These are phyloP conservation scores for Chironomus tentans DNA, from an alignment of 2,888 invertebrate genomes.

Conservation along the genomic window DNA sequence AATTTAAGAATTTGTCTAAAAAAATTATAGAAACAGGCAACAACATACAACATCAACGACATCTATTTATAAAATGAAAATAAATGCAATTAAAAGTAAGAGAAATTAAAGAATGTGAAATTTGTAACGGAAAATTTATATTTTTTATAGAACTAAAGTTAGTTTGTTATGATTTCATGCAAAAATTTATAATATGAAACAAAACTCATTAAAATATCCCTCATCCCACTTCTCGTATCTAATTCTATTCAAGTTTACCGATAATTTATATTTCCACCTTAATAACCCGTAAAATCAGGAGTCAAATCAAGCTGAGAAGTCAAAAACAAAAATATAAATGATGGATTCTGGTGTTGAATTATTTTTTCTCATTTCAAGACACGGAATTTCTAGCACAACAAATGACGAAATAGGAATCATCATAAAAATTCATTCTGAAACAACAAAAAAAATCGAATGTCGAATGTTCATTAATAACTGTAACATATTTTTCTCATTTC, in stretches of 20 bases:
- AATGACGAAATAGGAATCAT: neutral
- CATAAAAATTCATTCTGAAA: no score
- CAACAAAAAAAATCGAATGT: neutral
- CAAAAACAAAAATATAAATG: no score
- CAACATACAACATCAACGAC: constrained; percentile 15
- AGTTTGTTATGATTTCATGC: neutral
- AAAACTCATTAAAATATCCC: neutral
- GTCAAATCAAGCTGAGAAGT: no score
- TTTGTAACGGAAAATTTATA: neutral
- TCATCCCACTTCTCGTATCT: neutral
- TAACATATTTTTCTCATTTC: neutral
- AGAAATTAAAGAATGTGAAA: neutral
- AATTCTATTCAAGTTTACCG: no score
- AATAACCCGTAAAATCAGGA: neutral
- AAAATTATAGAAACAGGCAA: constrained; percentile 14
- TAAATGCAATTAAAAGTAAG: neutral
- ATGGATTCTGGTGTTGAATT: no score
- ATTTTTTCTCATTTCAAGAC: no score
- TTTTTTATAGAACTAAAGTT: no score
- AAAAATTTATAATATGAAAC: neutral
- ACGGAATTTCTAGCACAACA: neutral
- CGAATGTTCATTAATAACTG: constrained; percentile 2
- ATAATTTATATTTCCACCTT: no score
- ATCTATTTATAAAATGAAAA: neutral
- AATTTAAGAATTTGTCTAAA: constrained; percentile 28